Base-by-base conservation (phyloP, 2,113 vertebrate genomes). In the Rhea pennata region DNA sequence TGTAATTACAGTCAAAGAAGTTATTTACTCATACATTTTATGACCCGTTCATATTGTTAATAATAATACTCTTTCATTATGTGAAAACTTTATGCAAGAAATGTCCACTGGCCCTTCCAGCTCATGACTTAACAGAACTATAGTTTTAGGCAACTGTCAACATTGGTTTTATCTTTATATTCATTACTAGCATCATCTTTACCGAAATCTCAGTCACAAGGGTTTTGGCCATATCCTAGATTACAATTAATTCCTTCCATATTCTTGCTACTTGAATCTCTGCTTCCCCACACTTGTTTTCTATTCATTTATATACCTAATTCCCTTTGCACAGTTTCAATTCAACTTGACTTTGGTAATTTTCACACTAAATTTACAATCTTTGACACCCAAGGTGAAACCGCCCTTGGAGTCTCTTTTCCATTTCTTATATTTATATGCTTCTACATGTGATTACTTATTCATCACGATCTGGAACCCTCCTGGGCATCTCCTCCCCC, bases 1-100 rank as follows among this genome's bases (percentile, higher is more conserved):
- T 71, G 72, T 85, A 92, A 92, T n/a, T 92, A 92, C 84, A 95
- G 84, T 84, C 91, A 91, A 82, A 95, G 54, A 69, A 85, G 58
- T 62, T 81, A 65, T n/a, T 82, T 71, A 95, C 85, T 87, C 93
- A 69, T 24, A 85, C 27, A 36, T 94, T 92, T 93, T 84, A 88
- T 89, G 81, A 95, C 87, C 91, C 61, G 33, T 79, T 79, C 0
- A 0, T 84, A 61, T 76, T 87, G 70, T 65, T 89, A 82, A 75
- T 91, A 96, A 89, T 40, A 90, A 80, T 74, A 92, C 70, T 51
- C 42, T 65, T 75, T 86, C 61, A 88, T 51, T 91, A 91, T 8
- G 20, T 10, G 42, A 91, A 85, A 1, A 4, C 58, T 73, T 91
- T 82, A 87, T 85, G 67, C 81, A 93, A 91, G 92, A 77, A 65